A percentile compares a stretch with the other conserved stretches of the same genome.
Conservation (phyloP, 2,888 invertebrate species). For the Anodontia alba region DNA sequence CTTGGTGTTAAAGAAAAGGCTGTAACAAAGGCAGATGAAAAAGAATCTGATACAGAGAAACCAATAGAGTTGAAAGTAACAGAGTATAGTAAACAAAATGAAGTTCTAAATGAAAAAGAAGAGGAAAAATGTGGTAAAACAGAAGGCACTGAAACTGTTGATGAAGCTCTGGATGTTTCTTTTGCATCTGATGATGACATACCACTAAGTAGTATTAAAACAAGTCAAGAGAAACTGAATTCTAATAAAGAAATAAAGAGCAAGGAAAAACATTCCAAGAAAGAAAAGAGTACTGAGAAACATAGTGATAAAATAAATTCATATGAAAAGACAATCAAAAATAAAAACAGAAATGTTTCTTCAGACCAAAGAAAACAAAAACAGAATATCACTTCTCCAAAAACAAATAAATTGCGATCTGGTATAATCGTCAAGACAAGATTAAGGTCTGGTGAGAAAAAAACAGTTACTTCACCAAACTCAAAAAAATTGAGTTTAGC, state of each 20-base stretch:
- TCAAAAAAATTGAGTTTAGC: constrained; percentile 24
- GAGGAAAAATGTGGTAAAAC: background rate
- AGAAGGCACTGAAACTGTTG: background rate
- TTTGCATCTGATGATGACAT: constrained; percentile 8
- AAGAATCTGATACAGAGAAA: background rate
- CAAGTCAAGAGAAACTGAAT: background rate
- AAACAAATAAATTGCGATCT: constrained; percentile 24
- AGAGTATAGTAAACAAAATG: background rate
- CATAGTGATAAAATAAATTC: background rate
- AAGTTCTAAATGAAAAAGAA: background rate
- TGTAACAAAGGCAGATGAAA: background rate
- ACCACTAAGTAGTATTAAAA: background rate
- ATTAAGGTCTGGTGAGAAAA: constrained; percentile 37
- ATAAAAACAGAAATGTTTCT: background rate
- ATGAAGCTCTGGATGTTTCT: constrained; percentile 5
- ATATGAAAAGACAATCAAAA: background rate
- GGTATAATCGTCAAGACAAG: constrained; percentile 25
- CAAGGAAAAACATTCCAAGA: background rate
- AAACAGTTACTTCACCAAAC: constrained; percentile 31
- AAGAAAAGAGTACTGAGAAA: background rate
- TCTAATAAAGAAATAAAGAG: background rate
- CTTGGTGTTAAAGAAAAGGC: background rate
- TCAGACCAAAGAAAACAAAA: background rate
- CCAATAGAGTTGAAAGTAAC: background rate
- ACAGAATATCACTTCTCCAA: constrained; percentile 3